Percentiles rank a stretch among this genome's conserved stretches.
phyloP scores from a whole-genome alignment of 92 coral and sea anemone genomes.

The Actinernus sp. region DNA sequence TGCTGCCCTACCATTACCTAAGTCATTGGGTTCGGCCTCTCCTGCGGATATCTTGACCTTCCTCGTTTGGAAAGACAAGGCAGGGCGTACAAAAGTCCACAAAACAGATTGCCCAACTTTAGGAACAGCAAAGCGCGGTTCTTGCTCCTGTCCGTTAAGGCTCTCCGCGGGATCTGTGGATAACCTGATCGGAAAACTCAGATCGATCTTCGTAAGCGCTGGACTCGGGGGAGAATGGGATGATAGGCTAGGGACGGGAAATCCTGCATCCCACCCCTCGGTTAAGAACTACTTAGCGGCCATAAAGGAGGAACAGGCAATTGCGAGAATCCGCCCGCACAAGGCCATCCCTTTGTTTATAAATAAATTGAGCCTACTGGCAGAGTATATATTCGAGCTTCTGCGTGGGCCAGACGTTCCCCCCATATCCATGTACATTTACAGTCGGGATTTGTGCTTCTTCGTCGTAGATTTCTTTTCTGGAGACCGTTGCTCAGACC shows the following conservation, averaged over 20 bases:
- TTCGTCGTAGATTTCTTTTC: conserved; percentile 24
- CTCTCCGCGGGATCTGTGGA: conserved; percentile 10
- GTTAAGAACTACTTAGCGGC: conserved; percentile 16
- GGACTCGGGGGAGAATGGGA: conserved; percentile 6
- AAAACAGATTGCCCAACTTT: conserved; percentile 12
- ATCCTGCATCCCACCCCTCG: conserved; percentile 10
- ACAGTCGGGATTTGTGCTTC: conserved; percentile 19
- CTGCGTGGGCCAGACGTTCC: neutral
- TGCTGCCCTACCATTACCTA: conserved; percentile 25
- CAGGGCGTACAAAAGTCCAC: conserved; percentile 47
- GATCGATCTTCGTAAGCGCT: neutral
- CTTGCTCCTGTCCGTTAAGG: neutral
- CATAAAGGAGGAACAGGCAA: conserved; percentile 34
- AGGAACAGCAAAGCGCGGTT: neutral
- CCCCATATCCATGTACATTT: conserved; percentile 1
- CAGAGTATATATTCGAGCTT: conserved; percentile 8
- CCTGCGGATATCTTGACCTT: conserved; percentile 19
- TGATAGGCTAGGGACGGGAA: neutral
- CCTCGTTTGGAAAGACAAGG: conserved; percentile 58
- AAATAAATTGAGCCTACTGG: conserved; percentile 14
- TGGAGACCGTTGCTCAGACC: conserved; percentile 9
- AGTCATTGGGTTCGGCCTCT: conserved; percentile 23
- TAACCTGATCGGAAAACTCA: conserved; percentile 6
- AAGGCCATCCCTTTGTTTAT: conserved; percentile 39
- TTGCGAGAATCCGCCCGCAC: conserved; percentile 12